Evolutionary conservation across 2,888 invertebrate species (phyloP).

Genomic region (Galerucella nymphaeae): DNA sequence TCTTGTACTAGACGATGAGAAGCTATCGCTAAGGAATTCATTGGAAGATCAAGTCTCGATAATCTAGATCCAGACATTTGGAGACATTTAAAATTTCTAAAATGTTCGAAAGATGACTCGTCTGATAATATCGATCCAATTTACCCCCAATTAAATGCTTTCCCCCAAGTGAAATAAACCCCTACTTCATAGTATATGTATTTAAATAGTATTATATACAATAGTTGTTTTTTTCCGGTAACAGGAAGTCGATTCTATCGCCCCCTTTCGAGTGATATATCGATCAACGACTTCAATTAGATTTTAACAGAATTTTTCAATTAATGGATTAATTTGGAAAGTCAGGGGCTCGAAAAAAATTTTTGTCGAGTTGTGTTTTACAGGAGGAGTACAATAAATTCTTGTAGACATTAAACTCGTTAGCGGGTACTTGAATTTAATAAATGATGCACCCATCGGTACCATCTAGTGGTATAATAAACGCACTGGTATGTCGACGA

Average conservation of each 20-base stretch:
- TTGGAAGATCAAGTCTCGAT: too few relatives aligned
- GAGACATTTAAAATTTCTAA: too few relatives aligned
- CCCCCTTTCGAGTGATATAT: constrained; percentile 17
- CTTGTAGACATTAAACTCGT: constrained; percentile 8
- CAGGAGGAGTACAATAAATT: too few relatives aligned
- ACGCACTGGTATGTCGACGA: constrained; percentile 34
- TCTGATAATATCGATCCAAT: constrained; percentile 6
- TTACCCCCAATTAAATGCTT: background rate
- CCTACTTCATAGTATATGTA: constrained; percentile 12
- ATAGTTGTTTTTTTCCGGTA: constrained; percentile 25
- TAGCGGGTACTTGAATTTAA: constrained; percentile 21
- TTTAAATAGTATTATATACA: constrained; percentile 24
- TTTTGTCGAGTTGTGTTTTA: background rate
- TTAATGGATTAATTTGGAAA: constrained; percentile 28
- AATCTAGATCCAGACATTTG: too few relatives aligned
- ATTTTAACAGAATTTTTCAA: constrained; percentile 33
- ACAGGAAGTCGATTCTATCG: constrained; percentile 29
- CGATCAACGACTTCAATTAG: constrained; percentile 11
- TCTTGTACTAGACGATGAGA: too few relatives aligned
- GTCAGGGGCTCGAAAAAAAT: background rate
- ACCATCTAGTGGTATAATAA: constrained; percentile 4
- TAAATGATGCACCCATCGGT: constrained; percentile 31
- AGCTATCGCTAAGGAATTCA: too few relatives aligned
- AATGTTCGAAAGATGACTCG: background rate
- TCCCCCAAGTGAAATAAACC: constrained; percentile 11